Conservation (phyloP, 1,140 invertebrate genomes). For the Pseudomyrmex dendroicus region DNA sequence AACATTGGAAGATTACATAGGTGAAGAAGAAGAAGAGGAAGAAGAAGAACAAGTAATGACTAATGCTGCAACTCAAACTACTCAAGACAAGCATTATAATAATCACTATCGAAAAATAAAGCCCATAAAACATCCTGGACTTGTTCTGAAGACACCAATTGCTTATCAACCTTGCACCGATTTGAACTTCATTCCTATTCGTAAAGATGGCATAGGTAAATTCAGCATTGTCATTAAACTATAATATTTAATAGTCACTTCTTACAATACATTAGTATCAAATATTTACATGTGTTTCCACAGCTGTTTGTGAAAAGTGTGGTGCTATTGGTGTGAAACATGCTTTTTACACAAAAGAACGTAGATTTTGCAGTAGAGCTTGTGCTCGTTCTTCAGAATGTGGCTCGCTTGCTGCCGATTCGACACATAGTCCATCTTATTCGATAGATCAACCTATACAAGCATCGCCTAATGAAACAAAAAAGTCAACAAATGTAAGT, state of each 20-base stretch:
- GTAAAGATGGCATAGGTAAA: slow-evolving; percentile 93
- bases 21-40: slow-evolving; percentile 82
- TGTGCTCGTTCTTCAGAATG: slow-evolving; percentile 87
- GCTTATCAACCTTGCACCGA: slow-evolving; percentile 92
- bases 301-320: slow-evolving; percentile 95
- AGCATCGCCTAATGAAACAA: slow-evolving; percentile 69
- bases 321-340: slow-evolving; percentile 95
- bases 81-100: slow-evolving; percentile 84
- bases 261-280: too few relatives aligned
- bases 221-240: neutral
- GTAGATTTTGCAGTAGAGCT: slow-evolving; percentile 91
- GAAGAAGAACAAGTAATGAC: slow-evolving; percentile 85
- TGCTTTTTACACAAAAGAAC: slow-evolving; percentile 94
- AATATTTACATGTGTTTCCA: slow-evolving; percentile 69
- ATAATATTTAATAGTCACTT: too few relatives aligned
- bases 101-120: slow-evolving; percentile 89
- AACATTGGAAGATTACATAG: slow-evolving; percentile 83
- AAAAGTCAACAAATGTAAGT: slow-evolving; percentile 72
- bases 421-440: slow-evolving; percentile 83
- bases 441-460: slow-evolving; percentile 70
- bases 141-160: slow-evolving; percentile 92
- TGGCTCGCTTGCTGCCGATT: slow-evolving; percentile 79
- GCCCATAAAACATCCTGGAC: slow-evolving; percentile 90
- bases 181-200: slow-evolving; percentile 91
- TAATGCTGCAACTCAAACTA: slow-evolving; percentile 86